Base-by-base conservation (phyloP, 2,797 vertebrate species). In the Buceros bicornis region DNA sequence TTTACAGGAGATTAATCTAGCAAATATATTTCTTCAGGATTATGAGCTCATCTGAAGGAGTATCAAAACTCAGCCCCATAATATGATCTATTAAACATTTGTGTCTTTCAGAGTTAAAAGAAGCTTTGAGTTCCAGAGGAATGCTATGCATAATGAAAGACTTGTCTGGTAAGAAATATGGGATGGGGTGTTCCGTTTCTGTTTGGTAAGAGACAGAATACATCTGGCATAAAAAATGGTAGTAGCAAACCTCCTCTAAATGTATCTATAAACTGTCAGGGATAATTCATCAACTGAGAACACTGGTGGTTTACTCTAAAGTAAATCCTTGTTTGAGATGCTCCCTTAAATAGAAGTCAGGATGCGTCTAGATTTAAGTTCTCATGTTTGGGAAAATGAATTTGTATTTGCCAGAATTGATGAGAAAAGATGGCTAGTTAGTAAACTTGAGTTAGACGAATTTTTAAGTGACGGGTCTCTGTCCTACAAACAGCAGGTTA, bases 201-300 rank as follows among this genome's bases (percentile, higher is more conserved):
- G 8, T 81, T 73, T 58, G 62, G 28, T 73, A 72, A 65, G 64
- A 88, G 56, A 71, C 12, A 85, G 97, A 83, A 84, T 51, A 47
- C n/a, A 22, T 58, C 77, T 82, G 72, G 78, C 62, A 76, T 94
- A 85, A 96, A 87, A 89, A 86, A 88, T 74, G 79, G 87, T 76
- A 42, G 80, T n/a, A 90, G 70, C 74, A 90, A 53, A 78, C 65
- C 70, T 74, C 78, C 53, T 83, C 66, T 78, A 20, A 62, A 84
- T 0, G 3, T 70, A 57, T 53, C 61, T 79, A 5, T 87, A 87
- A 88, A 84, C 82, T 90, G 92, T 51, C 65, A 91, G 74, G 65
- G 40, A 33, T 47, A 58, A 79, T 90, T 87, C 47, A 26, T 90
- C 92, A 73, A 80, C 80, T 57, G 66, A 88, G 57, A 25, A 73